Base-by-base conservation (phyloP, 1,140 invertebrate species). In the Piezodorus guildinii region DNA sequence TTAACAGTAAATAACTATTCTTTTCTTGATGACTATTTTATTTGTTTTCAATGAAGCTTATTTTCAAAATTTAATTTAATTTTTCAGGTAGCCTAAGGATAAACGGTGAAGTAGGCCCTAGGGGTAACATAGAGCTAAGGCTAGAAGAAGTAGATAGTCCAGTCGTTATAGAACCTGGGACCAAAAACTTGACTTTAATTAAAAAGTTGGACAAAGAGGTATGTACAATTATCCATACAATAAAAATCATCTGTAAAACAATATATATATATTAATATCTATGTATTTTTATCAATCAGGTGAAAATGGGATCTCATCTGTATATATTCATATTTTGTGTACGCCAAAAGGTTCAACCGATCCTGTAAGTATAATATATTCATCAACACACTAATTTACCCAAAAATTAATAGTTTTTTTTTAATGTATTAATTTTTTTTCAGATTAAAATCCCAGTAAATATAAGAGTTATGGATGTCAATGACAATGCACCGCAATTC, bases 401-500 rank as follows among this genome's bases (percentile, higher is more conserved):
- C n/a, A n/a, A 62, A 49, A 21, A 17, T 62, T 1, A n/a, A n/a
- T 19, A 14, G 17, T 44, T 27, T 62, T 6, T 9, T 17, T 9
- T 49, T 60, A 19, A 19, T n/a, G 14, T 49, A 30, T 61, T 64
- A 51, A 62, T 58, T 45, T 63, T 61, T 65, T 59, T 66, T 74
- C 73, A 90, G 87, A 88, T 92, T 71, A 83, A 87, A 10, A 91
- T 94, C 71, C 91, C 91, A 12, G 86, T 94, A 23, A 91, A 90
- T 70, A 88, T 95, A 52, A 79, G 91, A 66, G 90, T 94, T n/a
- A 91, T 85, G 23, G 92, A 95, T 76, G 90, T 87, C 19, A 95
- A 95, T 73, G 91, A 95, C 74, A 94, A 94, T 76, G 85, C 88
- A 8, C 91, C 91, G 0, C 77, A 83, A 69, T 93, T 92, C 77